These are phyloP conservation scores for Cryptus armator DNA, from an alignment of 2,888 invertebrate species.

Conservation along the genomic window DNA sequence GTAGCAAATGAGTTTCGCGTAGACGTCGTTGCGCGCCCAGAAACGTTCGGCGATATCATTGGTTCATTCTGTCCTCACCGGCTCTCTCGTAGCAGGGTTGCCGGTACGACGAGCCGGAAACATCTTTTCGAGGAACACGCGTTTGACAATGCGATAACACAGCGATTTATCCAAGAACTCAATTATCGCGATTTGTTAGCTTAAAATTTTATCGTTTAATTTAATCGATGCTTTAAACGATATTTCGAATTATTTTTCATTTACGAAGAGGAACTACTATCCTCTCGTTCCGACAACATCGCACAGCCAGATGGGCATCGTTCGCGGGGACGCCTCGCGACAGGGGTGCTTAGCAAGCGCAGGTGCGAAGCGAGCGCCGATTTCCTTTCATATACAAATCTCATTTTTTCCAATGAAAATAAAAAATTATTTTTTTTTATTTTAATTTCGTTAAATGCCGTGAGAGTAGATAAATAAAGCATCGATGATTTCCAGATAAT, in stretches of 20 bases:
- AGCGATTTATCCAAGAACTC: not conserved
- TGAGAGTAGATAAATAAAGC: too few species aligned
- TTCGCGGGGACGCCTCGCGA: conserved; percentile 4
- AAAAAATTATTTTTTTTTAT: too few species aligned
- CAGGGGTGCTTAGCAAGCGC: not conserved
- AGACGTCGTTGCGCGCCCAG: conserved; percentile 77
- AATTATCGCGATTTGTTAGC: not conserved
- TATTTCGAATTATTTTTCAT: not conserved
- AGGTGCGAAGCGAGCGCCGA: not conserved
- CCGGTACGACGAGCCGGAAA: conserved; percentile 48
- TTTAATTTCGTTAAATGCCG: too few species aligned
- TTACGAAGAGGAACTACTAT: conserved; percentile 12
- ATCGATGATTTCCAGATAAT: too few species aligned
- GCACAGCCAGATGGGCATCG: conserved; percentile 4
- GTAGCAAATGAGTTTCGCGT: conserved; percentile 78
- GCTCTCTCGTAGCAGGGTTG: conserved; percentile 61
- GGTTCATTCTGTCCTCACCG: conserved; percentile 61
- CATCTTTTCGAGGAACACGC: not conserved
- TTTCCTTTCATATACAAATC: not conserved
- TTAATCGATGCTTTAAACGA: not conserved
- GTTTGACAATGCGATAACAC: not conserved
- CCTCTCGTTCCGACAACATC: not conserved
- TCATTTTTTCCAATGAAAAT: not conserved
- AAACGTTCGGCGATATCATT: conserved; percentile 74
- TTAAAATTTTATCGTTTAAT: not conserved